Percentiles rank a stretch among this genome's conserved stretches.
Conservation (phyloP, 1,140 invertebrate species). For the Drosophila punjabiensis region DNA sequence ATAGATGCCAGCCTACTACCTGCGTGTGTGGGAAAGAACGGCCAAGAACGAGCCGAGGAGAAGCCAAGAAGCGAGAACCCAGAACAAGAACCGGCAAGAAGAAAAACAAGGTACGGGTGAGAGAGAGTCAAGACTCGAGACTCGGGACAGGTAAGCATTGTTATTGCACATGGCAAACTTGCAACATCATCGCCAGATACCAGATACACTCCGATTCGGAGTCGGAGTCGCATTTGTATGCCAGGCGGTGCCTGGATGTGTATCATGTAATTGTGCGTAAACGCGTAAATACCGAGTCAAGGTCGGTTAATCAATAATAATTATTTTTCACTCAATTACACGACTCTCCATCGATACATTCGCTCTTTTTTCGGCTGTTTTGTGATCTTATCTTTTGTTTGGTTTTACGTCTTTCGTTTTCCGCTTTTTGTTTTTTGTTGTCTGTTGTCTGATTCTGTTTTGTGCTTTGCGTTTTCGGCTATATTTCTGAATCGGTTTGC, state of each 20-base stretch:
- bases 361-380: conserved; percentile 33
- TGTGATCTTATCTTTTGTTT: conserved; percentile 46
- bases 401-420: conserved; percentile 7
- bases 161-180: conserved; percentile 51
- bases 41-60: conserved; percentile 6
- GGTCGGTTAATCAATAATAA: conserved; percentile 83
- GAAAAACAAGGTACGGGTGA: conserved; percentile 1
- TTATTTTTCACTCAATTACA: conserved; percentile 84
- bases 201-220: conserved; percentile 9
- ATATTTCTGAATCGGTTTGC: conserved; percentile 50
- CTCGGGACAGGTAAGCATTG: conserved; percentile 55
- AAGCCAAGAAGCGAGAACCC: conserved; percentile 4
- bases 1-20: conserved; percentile 73
- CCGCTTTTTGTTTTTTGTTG: background rate
- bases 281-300: conserved; percentile 82
- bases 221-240: conserved; percentile 32
- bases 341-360: conserved; percentile 44
- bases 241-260: conserved; percentile 19
- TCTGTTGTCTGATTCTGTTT: conserved; percentile 11
- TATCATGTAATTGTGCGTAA: conserved; percentile 80
- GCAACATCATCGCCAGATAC: conserved; percentile 68
- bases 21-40: conserved; percentile 60
- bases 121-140: background rate
- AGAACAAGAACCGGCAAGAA: conserved; percentile 20
- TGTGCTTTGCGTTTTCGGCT: conserved; percentile 13